Evolutionary conservation across 92 coral and sea anemone genomes (phyloP), one percentile per base, ranked within the genome.

Genomic region (Meandrina meandrites): DNA sequence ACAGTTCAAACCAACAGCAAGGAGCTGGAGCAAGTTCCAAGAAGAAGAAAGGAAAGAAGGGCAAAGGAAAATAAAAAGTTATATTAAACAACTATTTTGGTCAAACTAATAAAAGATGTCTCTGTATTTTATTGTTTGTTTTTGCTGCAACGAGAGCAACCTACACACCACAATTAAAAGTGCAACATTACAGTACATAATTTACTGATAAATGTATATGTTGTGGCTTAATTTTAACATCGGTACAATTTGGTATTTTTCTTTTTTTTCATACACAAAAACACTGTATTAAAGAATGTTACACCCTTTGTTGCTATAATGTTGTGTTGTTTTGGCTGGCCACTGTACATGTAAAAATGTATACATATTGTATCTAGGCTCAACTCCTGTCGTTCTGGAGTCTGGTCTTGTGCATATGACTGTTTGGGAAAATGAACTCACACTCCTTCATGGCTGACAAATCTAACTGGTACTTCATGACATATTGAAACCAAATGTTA

Each of bases 11-110:
- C 72, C 93, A 94, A 35, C 96, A 93, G 86, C 89, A 92, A 36
- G 90, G 96, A 47, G 87, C 93, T 19, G 90, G 91, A 36, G 92
- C 84, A 70, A 86, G 88, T 30, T 89, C 94, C 87, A 97, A 97
- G 91, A 97, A 97, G 82, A 95, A 95, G 94, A 97, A 95, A 79
- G 98, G 98, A 28, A 97, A 97, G 81, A 95, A 97, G 58, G 94
- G 97, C 22, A 97, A 95, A 89, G 94, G 88, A 64, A 97, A 94
- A 94, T 97, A 58, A 93, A 50, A 10, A 18, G 27, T 14, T 64
- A 8, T 31, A 42, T 60, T 15, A 42, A n/a, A 42, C 17, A 22
- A 56, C 37, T 45, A 22, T 82, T 64, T 57, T 34, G 42, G 0
- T 79, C 28, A 22, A 56, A 31, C 31, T 19, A 79, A 57, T 10